phyloP scores from a whole-genome alignment of 1,140 invertebrate species.

The Drosophila carrolli region DNA sequence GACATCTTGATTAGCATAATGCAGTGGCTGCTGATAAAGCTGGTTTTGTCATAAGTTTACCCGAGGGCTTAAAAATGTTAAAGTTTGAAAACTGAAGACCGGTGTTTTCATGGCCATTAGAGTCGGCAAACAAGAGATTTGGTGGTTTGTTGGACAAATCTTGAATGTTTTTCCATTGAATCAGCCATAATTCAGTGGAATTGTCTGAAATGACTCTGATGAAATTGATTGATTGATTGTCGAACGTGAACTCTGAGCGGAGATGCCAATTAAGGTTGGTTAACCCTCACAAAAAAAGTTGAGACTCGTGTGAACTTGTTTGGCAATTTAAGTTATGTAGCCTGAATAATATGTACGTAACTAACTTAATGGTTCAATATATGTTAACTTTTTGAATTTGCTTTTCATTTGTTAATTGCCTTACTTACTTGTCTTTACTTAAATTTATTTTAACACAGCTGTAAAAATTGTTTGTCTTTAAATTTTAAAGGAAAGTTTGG shows the following conservation, averaged over 20 bases:
- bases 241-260: conserved; percentile 30
- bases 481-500: not conserved
- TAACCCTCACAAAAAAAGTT: conserved; percentile 22
- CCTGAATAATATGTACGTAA: not conserved
- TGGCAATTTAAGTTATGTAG: conserved; percentile 10
- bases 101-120: conserved; percentile 38
- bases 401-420: conserved; percentile 3
- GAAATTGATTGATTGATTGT: conserved; percentile 54
- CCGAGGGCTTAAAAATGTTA: conserved; percentile 6
- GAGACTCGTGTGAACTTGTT: conserved; percentile 42
- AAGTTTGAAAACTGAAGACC: conserved; percentile 6
- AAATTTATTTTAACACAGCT: too few species aligned
- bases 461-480: not conserved
- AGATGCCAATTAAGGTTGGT: conserved; percentile 46
- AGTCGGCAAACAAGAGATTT: conserved; percentile 36
- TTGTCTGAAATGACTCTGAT: conserved; percentile 43
- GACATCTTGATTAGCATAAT: conserved; percentile 24
- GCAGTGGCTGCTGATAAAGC: conserved; percentile 12
- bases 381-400: not conserved
- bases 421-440: not conserved
- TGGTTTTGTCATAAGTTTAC: conserved; percentile 17
- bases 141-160: conserved; percentile 9
- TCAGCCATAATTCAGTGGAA: conserved; percentile 39
- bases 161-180: conserved; percentile 26
- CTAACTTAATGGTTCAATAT: not conserved